Percentiles rank a stretch among this genome's conserved stretches.
These are phyloP conservation scores for Urocyon cinereoargenteus DNA, from an alignment of 2,797 vertebrate genomes.

Conservation along the genomic window DNA sequence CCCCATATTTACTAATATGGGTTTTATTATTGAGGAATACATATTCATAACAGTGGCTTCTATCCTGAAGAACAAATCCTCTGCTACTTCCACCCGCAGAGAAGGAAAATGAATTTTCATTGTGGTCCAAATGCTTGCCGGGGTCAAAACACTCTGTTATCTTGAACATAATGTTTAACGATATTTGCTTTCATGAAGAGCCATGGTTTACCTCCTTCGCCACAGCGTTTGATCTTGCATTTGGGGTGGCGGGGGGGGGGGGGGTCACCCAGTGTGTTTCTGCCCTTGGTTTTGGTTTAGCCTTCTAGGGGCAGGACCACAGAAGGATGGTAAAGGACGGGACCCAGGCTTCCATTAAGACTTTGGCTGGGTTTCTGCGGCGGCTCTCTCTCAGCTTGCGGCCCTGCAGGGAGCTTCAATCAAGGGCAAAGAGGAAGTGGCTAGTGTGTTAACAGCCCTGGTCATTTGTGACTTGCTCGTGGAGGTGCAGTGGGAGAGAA, in stretches of 20 bases:
- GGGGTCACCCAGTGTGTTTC: slow-evolving; percentile 54
- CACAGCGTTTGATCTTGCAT: slow-evolving; percentile 74
- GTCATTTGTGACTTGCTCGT: accelerated
- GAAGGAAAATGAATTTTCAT: slow-evolving; percentile 64
- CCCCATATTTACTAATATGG: not conserved
- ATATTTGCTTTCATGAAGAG: slow-evolving; percentile 86
- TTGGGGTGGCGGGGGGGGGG: not conserved
- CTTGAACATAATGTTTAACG: slow-evolving; percentile 72
- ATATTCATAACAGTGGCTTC: slow-evolving; percentile 66
- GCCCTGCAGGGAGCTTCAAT: not conserved
- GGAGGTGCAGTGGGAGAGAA: not conserved
- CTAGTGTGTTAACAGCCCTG: not conserved
- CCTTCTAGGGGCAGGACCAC: not conserved
- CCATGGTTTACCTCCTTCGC: slow-evolving; percentile 56
- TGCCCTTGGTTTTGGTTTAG: slow-evolving; percentile 64
- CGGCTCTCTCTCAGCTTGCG: slow-evolving; percentile 55
- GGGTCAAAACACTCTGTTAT: slow-evolving; percentile 80
- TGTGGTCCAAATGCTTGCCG: slow-evolving; percentile 71
- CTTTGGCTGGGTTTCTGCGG: not conserved
- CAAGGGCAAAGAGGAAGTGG: not conserved
- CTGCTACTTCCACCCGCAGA: slow-evolving; percentile 40
- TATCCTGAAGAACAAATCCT: slow-evolving; percentile 51
- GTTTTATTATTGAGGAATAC: not conserved
- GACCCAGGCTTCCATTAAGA: slow-evolving; percentile 56
- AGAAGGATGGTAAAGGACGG: slow-evolving; percentile 65